A percentile compares a stretch with the other conserved stretches of the same genome.
These are phyloP conservation scores for Phocoena sinus DNA, from an alignment of 2,113 vertebrate species.

Conservation along the genomic window DNA sequence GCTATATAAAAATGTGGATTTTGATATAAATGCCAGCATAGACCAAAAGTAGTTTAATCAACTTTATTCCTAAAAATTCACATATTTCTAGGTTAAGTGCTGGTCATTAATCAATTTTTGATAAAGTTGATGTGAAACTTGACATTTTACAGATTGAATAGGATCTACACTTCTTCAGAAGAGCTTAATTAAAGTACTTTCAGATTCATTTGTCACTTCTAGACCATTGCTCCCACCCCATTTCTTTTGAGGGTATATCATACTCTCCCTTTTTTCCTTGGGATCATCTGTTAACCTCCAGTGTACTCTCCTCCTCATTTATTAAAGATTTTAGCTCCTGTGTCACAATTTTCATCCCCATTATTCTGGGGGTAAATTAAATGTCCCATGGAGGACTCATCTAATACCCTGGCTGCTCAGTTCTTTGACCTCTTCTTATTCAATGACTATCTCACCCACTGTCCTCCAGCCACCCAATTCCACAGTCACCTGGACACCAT, in stretches of 20 bases:
- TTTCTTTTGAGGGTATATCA: neutral
- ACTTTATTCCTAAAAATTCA: slow-evolving; percentile 30
- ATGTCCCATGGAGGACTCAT: neutral
- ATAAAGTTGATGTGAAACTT: slow-evolving; percentile 43
- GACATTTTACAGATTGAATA: slow-evolving; percentile 47
- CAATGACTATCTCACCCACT: neutral
- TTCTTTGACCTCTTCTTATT: neutral
- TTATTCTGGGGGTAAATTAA: slow-evolving; percentile 3
- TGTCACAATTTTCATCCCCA: neutral
- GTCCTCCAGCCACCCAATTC: neutral
- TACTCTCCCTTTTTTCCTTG: neutral
- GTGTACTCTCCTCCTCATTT: neutral
- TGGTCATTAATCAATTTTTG: slow-evolving; percentile 57
- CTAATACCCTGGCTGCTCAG: neutral
- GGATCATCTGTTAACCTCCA: neutral
- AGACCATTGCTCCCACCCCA: neutral
- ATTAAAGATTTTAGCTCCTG: neutral
- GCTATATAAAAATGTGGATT: slow-evolving; percentile 35
- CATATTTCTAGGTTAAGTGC: slow-evolving; percentile 31
- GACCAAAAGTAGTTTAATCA: slow-evolving; percentile 33
- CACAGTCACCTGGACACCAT: neutral
- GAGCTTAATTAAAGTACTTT: slow-evolving; percentile 37
- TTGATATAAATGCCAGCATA: slow-evolving; percentile 34
- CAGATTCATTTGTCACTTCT: slow-evolving; percentile 33
- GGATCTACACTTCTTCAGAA: slow-evolving; percentile 18